Base-by-base conservation (phyloP, 2,888 invertebrate genomes). In the Vesta saturnalis region DNA sequence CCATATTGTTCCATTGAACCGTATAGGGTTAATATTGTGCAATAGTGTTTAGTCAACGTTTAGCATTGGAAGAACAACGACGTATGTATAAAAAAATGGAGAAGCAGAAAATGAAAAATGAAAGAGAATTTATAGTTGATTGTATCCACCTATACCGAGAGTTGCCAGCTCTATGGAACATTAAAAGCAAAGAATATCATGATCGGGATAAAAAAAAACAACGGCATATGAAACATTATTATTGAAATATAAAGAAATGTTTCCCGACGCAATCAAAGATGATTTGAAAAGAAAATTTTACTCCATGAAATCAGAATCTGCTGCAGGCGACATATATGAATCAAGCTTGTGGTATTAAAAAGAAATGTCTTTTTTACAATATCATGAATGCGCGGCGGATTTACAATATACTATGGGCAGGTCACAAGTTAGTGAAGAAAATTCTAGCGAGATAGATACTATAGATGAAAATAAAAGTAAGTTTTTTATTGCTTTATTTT, bases 311-410 rank as follows among this genome's bases (percentile, higher is more conserved):
- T n/a, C n/a, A n/a, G n/a, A n/a, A n/a, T n/a, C n/a, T n/a, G n/a
- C n/a, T n/a, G n/a, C n/a, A n/a, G n/a, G n/a, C n/a, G n/a, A n/a
- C n/a, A n/a, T n/a, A n/a, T n/a, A n/a, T n/a, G n/a, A n/a, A n/a
- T n/a, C n/a, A n/a, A n/a, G n/a, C n/a, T n/a, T n/a, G n/a, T n/a
- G n/a, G n/a, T 43, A 43, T 43, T 43, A 8, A 2, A 43, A 43
- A 43, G 43, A 43, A 43, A 43, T 43, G 43, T 43, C 14, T 43
- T 43, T n/a, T 43, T 43, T 43, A 43, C 43, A 43, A 43, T 12
- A 43, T 10, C 43, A 43, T 4, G 43, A 43, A 43, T 5, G 5
- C 43, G 4, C 43, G 12, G 4, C 43, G 43, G 43, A 8, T 43
- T 43, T 14, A 10, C 43, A 43, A 12, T 43, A 12, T 43, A 43